phyloP scores from a whole-genome alignment of 1,140 invertebrate species.

The Homarus americanus region DNA sequence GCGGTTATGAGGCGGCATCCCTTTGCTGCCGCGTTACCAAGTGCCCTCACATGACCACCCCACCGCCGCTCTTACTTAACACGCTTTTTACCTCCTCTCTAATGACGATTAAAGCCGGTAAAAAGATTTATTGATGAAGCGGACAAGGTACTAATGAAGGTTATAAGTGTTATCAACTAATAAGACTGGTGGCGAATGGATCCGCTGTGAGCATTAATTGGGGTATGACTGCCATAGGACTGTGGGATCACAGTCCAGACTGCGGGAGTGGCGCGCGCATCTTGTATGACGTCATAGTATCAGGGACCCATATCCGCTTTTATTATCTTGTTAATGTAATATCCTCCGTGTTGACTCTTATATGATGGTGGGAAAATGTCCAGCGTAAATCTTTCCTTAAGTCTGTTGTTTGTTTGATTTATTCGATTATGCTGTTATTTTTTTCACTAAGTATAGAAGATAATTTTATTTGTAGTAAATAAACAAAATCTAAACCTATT shows the following conservation, averaged over 20 bases:
- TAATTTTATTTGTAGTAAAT: too few relatives aligned
- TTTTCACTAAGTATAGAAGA: too few relatives aligned
- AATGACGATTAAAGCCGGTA: background rate
- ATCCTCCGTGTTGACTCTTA: too few relatives aligned
- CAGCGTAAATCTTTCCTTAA: too few relatives aligned
- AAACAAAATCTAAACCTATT: too few relatives aligned
- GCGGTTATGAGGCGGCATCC: background rate
- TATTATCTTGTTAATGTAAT: too few relatives aligned
- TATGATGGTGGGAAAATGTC: too few relatives aligned
- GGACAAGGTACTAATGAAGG: background rate
- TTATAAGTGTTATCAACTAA: background rate
- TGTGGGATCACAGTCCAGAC: background rate
- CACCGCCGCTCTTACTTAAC: background rate
- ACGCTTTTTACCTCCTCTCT: background rate
- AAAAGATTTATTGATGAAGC: background rate
- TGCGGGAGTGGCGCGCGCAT: background rate
- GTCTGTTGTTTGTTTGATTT: too few relatives aligned
- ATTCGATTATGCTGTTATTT: too few relatives aligned
- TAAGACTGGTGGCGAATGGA: background rate
- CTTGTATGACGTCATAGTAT: background rate
- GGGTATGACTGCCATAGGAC: background rate
- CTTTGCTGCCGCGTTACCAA: background rate
- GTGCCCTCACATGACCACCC: background rate
- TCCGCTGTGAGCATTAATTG: background rate
- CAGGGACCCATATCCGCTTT: too few relatives aligned